Base-by-base conservation (phyloP, 1,140 invertebrate genomes). In the Drosophila mojavensis region DNA sequence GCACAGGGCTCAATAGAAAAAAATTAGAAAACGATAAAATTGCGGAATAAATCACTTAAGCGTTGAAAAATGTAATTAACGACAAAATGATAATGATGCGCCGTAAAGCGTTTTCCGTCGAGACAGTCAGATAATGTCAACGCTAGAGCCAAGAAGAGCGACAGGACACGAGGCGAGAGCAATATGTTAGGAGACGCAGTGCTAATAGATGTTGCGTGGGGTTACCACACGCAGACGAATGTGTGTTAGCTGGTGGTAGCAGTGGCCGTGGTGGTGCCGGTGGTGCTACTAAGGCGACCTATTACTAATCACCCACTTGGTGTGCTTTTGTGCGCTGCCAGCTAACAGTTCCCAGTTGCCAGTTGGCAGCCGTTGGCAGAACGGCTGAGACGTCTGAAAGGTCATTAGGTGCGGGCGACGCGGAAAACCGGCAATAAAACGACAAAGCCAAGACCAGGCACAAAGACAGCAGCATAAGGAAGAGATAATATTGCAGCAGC, bases 21-120 rank as follows among this genome's bases (percentile, higher is more conserved):
- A 89, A 88, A 88, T 88, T 88, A 88, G 83, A 88, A 88, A 88
- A 89, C 80, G 83, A 88, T 88, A 89, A 88, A 88, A 88, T 84
- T 88, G 80, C 82, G 80, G 89, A 39, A 39, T 88, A 88, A 88
- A 89, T 88, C 84, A 88, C 84, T 88, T 88, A 89, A 84, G 80
- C 84, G 78, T 74, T 88, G 80, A 89, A 88, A 88, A 89, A 88
- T 89, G 84, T 88, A 88, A 88, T 88, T 88, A 88, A 88, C 83
- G 83, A 84, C 83, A 89, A 82, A 89, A 89, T 89, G 83, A 88
- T 89, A 89, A 88, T 88, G 84, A 88, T 75, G 80, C 84, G 65
- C 48, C 65, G 79, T 74, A 88, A 83, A 66, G 78, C 83, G 73
- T 78, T 86, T 79, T 86, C 63, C 82, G 54, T 24, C 54, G 71